Evolutionary conservation across 2,797 vertebrate species (phyloP), one percentile per base, ranked within the genome.

Genomic region (Melanotaenia parkinsoni): DNA sequence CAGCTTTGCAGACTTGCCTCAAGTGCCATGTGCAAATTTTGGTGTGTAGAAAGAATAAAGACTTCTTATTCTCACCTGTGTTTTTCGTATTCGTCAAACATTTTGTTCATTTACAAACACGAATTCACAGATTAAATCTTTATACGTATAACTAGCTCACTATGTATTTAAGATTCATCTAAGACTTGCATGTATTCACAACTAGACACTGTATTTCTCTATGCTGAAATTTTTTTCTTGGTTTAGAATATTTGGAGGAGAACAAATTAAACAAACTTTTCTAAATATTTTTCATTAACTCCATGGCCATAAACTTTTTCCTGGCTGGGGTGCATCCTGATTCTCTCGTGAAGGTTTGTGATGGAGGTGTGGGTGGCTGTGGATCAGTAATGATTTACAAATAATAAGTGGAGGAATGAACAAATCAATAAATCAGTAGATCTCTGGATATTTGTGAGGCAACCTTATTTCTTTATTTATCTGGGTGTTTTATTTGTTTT

Each of bases 371-470:
- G 87, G 86, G 80, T 80, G 87, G 83, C 86, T 72, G 79, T 40
- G 6, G 85, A 88, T 90, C 88, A 84, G 91, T 94, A 91, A 92
- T 88, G 92, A 94, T 92, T 94, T 92, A 92, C 91, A 92, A 94
- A 93, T 89, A 94, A 93, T 91, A 94, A 93, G 93, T 86, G 83
- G 89, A 88, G 89, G 90, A 93, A 91, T 86, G 91, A 93, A 85
- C 79, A 88, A 94, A 95, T 95, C 93, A 94, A 94, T 95, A 94
- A 94, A 94, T 94, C 91, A 92, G 91, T 86, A 92, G 90, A 92
- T 92, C 90, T 93, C 80, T 80, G 86, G 91, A 84, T 92, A 92
- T 90, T 92, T 90, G 86, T 47, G 81, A 86, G 86, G 80, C 83
- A 87, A 85, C 82, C 83, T 86, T 89, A 84, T 92, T 92, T 88